Evolutionary conservation across 2,888 invertebrate species (phyloP).

Genomic region (Diaphora mendica): DNA sequence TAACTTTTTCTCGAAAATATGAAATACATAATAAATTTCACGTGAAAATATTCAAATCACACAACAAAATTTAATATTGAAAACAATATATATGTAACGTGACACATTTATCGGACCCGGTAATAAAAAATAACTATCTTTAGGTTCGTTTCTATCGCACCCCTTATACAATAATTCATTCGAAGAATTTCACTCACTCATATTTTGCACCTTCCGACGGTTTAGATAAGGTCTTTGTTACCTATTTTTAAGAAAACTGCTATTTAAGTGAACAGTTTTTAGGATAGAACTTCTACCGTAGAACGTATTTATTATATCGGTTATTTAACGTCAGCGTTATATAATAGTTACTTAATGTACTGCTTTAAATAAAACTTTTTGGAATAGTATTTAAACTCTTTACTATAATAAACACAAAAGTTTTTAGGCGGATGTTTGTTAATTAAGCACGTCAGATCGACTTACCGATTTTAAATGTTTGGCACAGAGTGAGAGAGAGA

Average conservation of each 20-base stretch:
- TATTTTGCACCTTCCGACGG: slow-evolving; percentile 5
- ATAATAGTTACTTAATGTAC: background rate
- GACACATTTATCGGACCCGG: background rate
- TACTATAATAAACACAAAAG: too few species aligned
- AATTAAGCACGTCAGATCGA: too few species aligned
- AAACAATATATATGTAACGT: slow-evolving; percentile 9
- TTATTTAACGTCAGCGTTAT: background rate
- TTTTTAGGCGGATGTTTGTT: too few species aligned
- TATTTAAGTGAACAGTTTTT: background rate
- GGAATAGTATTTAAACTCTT: too few species aligned
- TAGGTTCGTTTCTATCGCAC: slow-evolving; percentile 6
- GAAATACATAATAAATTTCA: too few species aligned
- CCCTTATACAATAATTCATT: slow-evolving; percentile 13
- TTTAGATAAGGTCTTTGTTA: slow-evolving; percentile 1
- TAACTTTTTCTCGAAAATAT: background rate
- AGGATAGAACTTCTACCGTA: background rate
- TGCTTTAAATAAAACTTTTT: background rate
- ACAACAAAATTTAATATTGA: background rate
- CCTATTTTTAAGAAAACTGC: background rate
- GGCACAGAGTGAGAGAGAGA: too few species aligned
- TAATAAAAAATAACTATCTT: slow-evolving; percentile 15
- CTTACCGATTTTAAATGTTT: too few species aligned
- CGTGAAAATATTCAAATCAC: background rate
- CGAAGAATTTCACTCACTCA: slow-evolving; percentile 8
- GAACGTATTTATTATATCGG: background rate